Conservation (phyloP, 2,888 invertebrate species). For the Lochmaea capreae region DNA sequence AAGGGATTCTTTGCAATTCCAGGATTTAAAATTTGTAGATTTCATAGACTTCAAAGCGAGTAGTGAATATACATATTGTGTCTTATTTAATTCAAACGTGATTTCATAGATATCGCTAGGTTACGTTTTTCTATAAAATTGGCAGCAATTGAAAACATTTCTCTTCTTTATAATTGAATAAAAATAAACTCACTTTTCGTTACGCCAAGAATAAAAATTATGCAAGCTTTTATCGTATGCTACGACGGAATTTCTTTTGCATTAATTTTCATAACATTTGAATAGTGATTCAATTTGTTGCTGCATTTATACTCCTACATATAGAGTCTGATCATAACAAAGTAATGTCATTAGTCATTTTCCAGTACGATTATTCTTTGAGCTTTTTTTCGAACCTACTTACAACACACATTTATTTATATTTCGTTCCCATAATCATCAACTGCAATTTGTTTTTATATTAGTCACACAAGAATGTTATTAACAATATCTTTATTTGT, state of each 20-base stretch:
- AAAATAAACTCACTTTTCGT: not conserved
- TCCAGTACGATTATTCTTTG: not conserved
- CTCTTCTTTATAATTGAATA: no score
- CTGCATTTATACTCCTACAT: not conserved
- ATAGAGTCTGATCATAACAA: slow-evolving; percentile 2
- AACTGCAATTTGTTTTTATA: not conserved
- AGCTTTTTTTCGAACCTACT: not conserved
- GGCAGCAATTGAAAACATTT: no score
- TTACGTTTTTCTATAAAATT: no score
- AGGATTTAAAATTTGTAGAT: no score
- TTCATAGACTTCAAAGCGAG: no score
- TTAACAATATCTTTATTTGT: not conserved
- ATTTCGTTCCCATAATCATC: not conserved
- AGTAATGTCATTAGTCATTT: slow-evolving; percentile 4
- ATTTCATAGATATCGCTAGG: no score
- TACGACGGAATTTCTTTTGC: not conserved
- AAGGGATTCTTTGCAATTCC: no score
- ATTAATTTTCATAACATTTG: not conserved
- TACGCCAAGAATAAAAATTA: not conserved
- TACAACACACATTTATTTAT: not conserved
- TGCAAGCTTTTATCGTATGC: not conserved
- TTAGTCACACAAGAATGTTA: not conserved
- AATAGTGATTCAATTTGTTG: slow-evolving; percentile 4
- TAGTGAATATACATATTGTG: no score
- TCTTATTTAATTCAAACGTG: no score